Percentiles rank a stretch among this genome's conserved stretches.
Conservation (phyloP, 2,113 vertebrate species). For the Crotalus helleri region DNA sequence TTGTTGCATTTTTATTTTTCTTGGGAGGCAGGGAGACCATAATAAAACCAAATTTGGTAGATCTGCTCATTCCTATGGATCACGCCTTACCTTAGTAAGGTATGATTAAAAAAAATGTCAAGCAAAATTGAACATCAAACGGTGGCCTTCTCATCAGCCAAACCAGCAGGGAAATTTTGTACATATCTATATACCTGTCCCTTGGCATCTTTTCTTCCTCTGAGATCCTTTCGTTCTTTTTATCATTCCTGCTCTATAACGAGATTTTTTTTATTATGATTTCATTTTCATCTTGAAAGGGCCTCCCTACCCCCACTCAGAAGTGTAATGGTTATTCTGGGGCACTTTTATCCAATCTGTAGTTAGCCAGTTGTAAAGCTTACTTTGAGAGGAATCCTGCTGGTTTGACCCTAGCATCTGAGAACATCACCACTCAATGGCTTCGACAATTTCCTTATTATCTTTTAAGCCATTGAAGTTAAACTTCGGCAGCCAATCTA, state of each 20-base stretch:
- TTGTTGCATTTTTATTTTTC: background rate
- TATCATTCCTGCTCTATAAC: constrained; percentile 50
- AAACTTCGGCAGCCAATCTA: constrained; percentile 26
- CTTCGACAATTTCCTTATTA: constrained; percentile 48
- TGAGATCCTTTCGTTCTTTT: constrained; percentile 38
- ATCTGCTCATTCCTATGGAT: background rate
- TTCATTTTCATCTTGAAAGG: constrained; percentile 31
- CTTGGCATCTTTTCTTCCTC: constrained; percentile 33
- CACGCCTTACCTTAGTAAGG: background rate
- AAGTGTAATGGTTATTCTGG: constrained; percentile 48
- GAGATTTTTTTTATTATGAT: constrained; percentile 33
- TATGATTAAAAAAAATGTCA: background rate
- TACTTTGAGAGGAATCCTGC: constrained; percentile 26
- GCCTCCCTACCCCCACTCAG: constrained; percentile 14
- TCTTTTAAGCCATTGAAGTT: constrained; percentile 50
- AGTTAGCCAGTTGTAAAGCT: constrained; percentile 28
- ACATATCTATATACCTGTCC: background rate
- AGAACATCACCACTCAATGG: constrained; percentile 24
- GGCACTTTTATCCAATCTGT: constrained; percentile 31
- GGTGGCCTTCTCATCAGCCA: background rate
- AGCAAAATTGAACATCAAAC: background rate
- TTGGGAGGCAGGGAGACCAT: background rate
- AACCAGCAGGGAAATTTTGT: background rate
- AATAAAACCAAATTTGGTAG: background rate
- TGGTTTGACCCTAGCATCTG: constrained; percentile 46